Conservation (phyloP, 2,888 invertebrate species). For the Anarsia innoxiella region DNA sequence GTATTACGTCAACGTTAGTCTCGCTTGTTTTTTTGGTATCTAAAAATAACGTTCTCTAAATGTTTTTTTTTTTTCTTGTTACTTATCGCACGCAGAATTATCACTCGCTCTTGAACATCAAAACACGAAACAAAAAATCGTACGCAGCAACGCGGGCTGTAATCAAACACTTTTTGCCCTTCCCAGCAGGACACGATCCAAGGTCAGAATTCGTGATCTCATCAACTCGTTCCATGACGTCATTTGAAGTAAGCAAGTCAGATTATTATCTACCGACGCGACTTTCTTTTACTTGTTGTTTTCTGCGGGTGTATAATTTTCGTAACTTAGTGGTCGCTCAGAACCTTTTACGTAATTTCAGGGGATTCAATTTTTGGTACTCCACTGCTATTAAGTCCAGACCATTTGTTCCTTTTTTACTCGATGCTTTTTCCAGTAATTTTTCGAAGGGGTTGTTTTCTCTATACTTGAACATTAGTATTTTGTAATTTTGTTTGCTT, state of each 20-base stretch:
- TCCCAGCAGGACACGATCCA: constrained; percentile 28
- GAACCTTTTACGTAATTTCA: constrained; percentile 10
- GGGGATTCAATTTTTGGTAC: constrained; percentile 10
- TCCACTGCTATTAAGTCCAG: constrained; percentile 11
- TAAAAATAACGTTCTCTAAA: too few relatives aligned
- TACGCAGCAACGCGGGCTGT: constrained; percentile 13
- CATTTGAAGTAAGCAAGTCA: constrained; percentile 38
- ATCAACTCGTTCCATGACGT: constrained; percentile 41
- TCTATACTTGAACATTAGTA: background rate
- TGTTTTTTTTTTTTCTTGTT: too few relatives aligned
- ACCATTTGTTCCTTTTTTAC: constrained; percentile 1
- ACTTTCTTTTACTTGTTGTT: constrained; percentile 23
- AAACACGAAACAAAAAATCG: constrained; percentile 6
- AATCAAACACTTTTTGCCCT: constrained; percentile 26
- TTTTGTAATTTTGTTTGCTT: background rate
- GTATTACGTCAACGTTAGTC: too few relatives aligned
- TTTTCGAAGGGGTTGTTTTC: background rate
- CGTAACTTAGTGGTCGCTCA: constrained; percentile 10
- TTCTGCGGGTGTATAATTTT: constrained; percentile 10
- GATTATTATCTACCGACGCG: constrained; percentile 37
- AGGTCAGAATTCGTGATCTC: constrained; percentile 48
- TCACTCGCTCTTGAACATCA: constrained; percentile 3
- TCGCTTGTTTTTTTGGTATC: too few relatives aligned
- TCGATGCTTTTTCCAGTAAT: constrained; percentile 7
- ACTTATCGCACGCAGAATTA: constrained; percentile 2